Evolutionary conservation across 2,888 invertebrate species (phyloP).

Genomic region (Ligdia adustata): DNA sequence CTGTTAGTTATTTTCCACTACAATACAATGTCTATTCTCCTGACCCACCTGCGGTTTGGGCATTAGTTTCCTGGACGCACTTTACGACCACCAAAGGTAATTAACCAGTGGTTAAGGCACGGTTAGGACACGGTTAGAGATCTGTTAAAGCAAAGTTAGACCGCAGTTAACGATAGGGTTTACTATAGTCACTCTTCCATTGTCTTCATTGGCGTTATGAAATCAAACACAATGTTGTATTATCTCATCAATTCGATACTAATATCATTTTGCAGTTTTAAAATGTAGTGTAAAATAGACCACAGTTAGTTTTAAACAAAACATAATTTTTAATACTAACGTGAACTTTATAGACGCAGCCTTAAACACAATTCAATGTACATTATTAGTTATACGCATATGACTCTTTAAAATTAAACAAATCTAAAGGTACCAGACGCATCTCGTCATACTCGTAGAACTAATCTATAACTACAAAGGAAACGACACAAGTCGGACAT

Average conservation of each 20-base stretch:
- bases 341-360: no score
- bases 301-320: no score
- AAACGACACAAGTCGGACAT: constrained; percentile 64
- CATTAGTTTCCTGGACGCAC: constrained; percentile 71
- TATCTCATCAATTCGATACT: constrained; percentile 17
- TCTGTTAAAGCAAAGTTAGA: constrained; percentile 14
- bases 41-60: constrained; percentile 74
- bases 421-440: no score
- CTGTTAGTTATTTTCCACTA: constrained; percentile 22
- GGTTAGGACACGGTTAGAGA: constrained; percentile 47
- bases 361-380: no score
- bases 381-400: no score
- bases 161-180: constrained; percentile 59
- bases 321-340: no score
- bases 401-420: no score
- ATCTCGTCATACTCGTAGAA: no score
- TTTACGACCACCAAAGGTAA: constrained; percentile 67
- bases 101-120: constrained; percentile 70
- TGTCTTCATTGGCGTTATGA: constrained; percentile 56
- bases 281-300: no score
- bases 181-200: constrained; percentile 61
- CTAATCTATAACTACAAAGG: no score
- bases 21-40: constrained; percentile 45
- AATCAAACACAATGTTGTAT: constrained; percentile 56
- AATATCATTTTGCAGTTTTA: no score